Base-by-base conservation (phyloP, 2,797 vertebrate genomes). In the Etheostoma nigrum region DNA sequence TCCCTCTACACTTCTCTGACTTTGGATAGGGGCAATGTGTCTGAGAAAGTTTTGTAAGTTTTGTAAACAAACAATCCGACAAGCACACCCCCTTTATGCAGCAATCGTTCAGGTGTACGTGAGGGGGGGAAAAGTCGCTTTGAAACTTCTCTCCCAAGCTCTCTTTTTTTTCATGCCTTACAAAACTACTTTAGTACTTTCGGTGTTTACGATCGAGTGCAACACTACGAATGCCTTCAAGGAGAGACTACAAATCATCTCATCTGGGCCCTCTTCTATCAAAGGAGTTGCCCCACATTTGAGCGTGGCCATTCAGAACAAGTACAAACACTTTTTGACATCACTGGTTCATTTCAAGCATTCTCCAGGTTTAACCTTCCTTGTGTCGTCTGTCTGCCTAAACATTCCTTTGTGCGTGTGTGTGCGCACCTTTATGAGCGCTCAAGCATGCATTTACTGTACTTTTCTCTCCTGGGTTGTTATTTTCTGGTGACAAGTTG, bases 401-500 rank as follows among this genome's bases (percentile, higher is more conserved):
- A 76, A 82, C 78, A 78, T 76, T 78, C 66, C 78, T 70, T 45
- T 53, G 42, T 62, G 55, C 3, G 36, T 12, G 10, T 40, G 45
- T 61, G 49, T 16, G 16, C 5, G 9, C 36, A 57, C 71, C 71
- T 62, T 61, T 66, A 51, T 63, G 23, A 67, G 42, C 2, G 6
- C 58, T 23, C 4, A 7, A 42, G 47, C 51, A 8, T 49, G 64
- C 54, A 36, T 14, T 21, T 11, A 25, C 51, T 60, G 72, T 70
- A 33, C 33, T 65, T 78, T 72, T 74, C 60, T 49, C 71, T 21
- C 48, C 74, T 71, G 36, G 40, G 49, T 44, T 89, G 66, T 86
- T 81, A 76, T 89, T 85, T 90, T 68, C 53, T 52, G 1, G 42
- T 63, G 73, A 86, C 81, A 78, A 63, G 59, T 23, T 80, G 84